A percentile compares a stretch with the other conserved stretches of the same genome.
phyloP scores from a whole-genome alignment of 2,888 invertebrate species.

The Clusia tigrina region DNA sequence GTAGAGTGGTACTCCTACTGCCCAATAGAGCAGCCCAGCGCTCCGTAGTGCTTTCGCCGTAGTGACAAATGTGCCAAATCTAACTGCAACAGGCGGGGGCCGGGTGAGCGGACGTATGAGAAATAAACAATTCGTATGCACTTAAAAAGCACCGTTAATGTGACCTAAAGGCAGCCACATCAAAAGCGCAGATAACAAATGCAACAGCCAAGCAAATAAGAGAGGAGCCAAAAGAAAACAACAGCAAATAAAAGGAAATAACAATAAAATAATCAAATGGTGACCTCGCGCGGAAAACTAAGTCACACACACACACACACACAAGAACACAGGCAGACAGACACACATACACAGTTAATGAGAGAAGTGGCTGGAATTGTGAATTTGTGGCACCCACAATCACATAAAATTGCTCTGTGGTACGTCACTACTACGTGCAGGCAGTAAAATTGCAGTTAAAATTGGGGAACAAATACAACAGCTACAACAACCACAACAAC shows the following conservation, averaged over 20 bases:
- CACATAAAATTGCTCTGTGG: background rate
- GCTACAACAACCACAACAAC: background rate
- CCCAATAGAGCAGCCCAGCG: no score
- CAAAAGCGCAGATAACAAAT: background rate
- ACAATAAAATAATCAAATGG: background rate
- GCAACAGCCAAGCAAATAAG: background rate
- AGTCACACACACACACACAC: slow-evolving; percentile 1
- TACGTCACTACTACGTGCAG: background rate
- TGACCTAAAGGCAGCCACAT: background rate
- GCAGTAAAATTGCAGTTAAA: background rate
- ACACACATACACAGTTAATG: background rate
- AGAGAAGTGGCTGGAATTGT: background rate
- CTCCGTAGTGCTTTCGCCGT: no score
- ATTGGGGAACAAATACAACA: background rate
- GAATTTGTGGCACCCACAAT: background rate
- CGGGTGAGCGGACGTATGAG: background rate
- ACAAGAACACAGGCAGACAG: background rate
- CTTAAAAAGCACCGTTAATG: background rate
- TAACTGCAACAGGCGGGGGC: background rate
- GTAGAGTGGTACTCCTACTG: no score
- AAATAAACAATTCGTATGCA: background rate
- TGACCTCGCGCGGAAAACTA: slow-evolving; percentile 5
- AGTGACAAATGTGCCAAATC: background rate
- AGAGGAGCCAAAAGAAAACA: background rate
- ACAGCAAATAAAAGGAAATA: background rate